Percentiles rank a stretch among this genome's conserved stretches.
These are phyloP conservation scores for Phylloscopus trochiloides DNA, from an alignment of 2,113 vertebrate genomes.

Conservation along the genomic window DNA sequence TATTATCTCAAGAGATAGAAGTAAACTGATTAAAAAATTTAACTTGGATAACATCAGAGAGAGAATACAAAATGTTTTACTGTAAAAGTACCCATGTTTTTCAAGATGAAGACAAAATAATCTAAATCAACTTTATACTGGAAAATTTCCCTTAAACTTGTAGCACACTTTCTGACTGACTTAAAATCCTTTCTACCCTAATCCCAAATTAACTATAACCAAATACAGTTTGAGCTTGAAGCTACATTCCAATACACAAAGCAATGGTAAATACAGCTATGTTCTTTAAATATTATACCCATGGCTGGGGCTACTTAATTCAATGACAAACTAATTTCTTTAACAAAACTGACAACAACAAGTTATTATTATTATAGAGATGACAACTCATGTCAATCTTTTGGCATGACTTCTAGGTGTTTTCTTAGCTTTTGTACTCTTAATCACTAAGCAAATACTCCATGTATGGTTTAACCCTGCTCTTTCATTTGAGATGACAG, in stretches of 20 bases:
- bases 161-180: background rate
- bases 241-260: background rate
- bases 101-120: background rate
- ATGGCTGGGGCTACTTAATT: background rate
- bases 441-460: background rate
- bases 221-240: background rate
- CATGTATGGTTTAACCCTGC: background rate
- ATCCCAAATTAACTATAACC: background rate
- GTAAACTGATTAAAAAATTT: background rate
- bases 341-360: background rate
- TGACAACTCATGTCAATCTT: background rate
- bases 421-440: slow-evolving; percentile 8
- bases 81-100: background rate
- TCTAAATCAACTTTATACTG: background rate
- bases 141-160: background rate
- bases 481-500: background rate
- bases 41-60: background rate
- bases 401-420: background rate
- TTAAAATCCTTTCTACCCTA: background rate
- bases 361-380: background rate
- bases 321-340: background rate
- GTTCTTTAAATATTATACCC: background rate
- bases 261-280: background rate
- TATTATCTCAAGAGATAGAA: background rate
- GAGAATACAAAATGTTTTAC: background rate